A percentile compares a stretch with the other conserved stretches of the same genome.
Evolutionary conservation across 2,113 vertebrate genomes (phyloP).

Genomic region (Hucho hucho): DNA sequence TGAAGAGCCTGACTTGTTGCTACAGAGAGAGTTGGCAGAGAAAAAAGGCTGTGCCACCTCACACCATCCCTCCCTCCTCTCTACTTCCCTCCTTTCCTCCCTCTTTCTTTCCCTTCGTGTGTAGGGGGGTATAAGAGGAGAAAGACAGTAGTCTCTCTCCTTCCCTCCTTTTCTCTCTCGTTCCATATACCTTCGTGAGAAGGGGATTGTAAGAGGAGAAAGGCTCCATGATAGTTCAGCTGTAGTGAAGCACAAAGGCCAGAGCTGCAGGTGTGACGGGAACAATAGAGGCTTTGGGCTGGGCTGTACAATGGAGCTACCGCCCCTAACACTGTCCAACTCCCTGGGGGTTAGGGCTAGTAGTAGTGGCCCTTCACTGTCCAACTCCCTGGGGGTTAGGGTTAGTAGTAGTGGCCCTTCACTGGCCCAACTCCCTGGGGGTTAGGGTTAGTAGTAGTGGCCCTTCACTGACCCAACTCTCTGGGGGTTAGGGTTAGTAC

Average conservation of each 20-base stretch:
- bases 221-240: conserved; percentile 60
- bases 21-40: conserved; percentile 53
- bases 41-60: conserved; percentile 41
- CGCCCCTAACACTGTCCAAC: conserved; percentile 45
- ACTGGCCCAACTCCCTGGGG: neutral
- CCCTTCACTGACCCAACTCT: neutral
- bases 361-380: neutral
- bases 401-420: conserved; percentile 13
- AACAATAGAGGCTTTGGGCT: conserved; percentile 60
- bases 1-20: conserved; percentile 66
- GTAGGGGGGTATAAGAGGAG: neutral
- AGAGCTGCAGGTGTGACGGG: conserved; percentile 68
- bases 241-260: conserved; percentile 57
- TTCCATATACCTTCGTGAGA: conserved; percentile 38
- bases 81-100: conserved; percentile 15
- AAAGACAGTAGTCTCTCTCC: conserved; percentile 9
- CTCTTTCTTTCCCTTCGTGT: conserved; percentile 3
- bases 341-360: conserved; percentile 36
- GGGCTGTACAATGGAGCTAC: conserved; percentile 72
- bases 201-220: conserved; percentile 62
- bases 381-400: neutral
- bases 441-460: conserved; percentile 11
- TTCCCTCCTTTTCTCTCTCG: conserved; percentile 4
- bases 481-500: neutral
- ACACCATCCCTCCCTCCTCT: conserved; percentile 41